A percentile compares a stretch with the other conserved stretches of the same genome.
phyloP scores from a whole-genome alignment of 2,113 vertebrate genomes.

The Pongo pygmaeus region DNA sequence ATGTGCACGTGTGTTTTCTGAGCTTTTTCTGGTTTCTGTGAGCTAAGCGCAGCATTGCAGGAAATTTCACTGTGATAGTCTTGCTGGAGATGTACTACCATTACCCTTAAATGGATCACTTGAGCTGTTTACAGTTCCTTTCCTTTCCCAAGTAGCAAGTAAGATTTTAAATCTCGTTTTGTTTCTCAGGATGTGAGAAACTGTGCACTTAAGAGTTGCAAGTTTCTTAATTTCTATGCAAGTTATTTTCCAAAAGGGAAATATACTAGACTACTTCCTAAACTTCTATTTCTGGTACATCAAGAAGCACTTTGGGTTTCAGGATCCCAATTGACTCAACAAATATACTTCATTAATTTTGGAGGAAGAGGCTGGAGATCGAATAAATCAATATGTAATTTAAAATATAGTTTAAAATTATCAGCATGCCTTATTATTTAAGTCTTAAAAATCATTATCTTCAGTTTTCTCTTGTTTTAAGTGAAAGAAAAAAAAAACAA shows the following conservation, averaged over 20 bases:
- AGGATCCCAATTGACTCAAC: not conserved
- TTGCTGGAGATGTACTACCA: no score
- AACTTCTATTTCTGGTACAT: not conserved
- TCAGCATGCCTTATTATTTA: not conserved
- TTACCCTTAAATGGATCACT: accelerated
- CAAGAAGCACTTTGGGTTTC: not conserved
- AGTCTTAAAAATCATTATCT: not conserved
- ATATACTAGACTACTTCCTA: not conserved
- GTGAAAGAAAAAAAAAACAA: not conserved
- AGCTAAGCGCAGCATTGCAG: not conserved
- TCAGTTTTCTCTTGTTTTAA: not conserved
- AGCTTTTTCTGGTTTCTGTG: not conserved
- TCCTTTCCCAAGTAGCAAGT: not conserved
- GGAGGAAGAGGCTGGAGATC: not conserved
- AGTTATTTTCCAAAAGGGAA: not conserved
- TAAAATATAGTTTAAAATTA: not conserved
- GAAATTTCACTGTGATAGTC: not conserved
- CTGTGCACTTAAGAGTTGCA: not conserved
- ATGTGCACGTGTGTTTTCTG: not conserved
- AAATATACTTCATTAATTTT: not conserved
- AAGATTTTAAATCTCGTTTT: not conserved
- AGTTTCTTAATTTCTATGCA: not conserved
- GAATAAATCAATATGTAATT: not conserved
- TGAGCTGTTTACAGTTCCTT: not conserved
- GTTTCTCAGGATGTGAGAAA: not conserved